Conservation (phyloP, 2,888 invertebrate species). For the Yponomeuta plumbellus region DNA sequence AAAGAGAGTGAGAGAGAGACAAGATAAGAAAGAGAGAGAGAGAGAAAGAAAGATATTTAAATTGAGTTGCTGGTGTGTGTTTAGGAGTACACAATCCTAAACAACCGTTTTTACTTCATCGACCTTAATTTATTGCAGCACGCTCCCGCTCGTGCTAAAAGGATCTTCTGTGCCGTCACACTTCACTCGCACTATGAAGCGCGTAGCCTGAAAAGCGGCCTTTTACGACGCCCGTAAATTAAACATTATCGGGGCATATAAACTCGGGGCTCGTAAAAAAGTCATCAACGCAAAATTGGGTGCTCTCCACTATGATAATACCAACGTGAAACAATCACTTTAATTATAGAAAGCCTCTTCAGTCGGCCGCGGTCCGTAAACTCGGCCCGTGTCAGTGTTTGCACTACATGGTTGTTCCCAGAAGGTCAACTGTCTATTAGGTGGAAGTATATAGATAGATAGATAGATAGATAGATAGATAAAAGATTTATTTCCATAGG, state of each 20-base stretch:
- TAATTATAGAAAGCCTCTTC: constrained; percentile 39
- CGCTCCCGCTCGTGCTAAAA: too few species aligned
- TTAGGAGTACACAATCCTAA: too few species aligned
- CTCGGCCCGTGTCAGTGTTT: not conserved
- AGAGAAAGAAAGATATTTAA: too few species aligned
- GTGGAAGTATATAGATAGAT: too few species aligned
- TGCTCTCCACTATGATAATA: constrained; percentile 66
- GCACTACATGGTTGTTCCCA: not conserved
- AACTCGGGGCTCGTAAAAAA: constrained; percentile 63
- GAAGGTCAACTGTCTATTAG: not conserved
- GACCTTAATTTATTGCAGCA: too few species aligned
- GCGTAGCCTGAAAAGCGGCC: constrained; percentile 5
- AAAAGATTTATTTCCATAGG: too few species aligned
- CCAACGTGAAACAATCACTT: constrained; percentile 46
- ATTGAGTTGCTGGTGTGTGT: too few species aligned
- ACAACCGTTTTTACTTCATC: too few species aligned
- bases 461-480: too few species aligned
- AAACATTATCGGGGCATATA: constrained; percentile 15
- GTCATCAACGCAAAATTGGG: constrained; percentile 69
- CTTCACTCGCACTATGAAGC: not conserved
- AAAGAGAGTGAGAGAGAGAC: too few species aligned
- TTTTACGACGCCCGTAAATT: constrained; percentile 15
- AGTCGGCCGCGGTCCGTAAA: not conserved
- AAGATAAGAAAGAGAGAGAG: too few species aligned
- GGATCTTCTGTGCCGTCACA: not conserved